phyloP scores from a whole-genome alignment of 2,797 vertebrate genomes.

The Liparis tanakae region DNA sequence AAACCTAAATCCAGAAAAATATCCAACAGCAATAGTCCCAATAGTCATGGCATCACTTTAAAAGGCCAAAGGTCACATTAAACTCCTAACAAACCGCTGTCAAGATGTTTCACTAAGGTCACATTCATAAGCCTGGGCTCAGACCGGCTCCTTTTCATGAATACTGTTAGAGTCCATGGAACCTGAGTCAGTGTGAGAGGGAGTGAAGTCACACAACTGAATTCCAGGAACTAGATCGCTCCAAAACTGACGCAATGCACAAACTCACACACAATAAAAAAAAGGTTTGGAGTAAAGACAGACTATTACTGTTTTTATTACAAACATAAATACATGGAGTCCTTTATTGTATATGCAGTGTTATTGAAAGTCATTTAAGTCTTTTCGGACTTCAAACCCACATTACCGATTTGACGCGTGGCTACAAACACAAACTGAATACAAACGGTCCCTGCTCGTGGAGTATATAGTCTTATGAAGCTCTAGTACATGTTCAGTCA shows the following conservation, averaged over 20 bases:
- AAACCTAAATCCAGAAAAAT: background rate
- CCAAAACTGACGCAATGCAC: conserved; percentile 6
- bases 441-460: background rate
- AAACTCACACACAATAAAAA: background rate
- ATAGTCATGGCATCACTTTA: conserved; percentile 28
- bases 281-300: background rate
- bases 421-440: conserved; percentile 11
- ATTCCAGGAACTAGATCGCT: conserved; percentile 28
- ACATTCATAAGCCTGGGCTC: conserved; percentile 32
- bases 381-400: background rate
- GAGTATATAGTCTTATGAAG: background rate
- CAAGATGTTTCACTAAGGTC: conserved; percentile 44
- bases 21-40: background rate
- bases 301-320: background rate
- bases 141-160: conserved; percentile 6
- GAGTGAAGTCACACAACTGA: conserved; percentile 17
- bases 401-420: conserved; percentile 1
- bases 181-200: conserved; percentile 32
- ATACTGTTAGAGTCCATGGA: conserved; percentile 32
- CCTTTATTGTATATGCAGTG: background rate
- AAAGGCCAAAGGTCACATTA: conserved; percentile 48
- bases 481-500: no score
- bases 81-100: conserved; percentile 51
- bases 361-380: conserved; percentile 9
- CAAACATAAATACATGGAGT: conserved; percentile 2